phyloP scores from a whole-genome alignment of 2,888 invertebrate genomes.

The Bombylius discolor region DNA sequence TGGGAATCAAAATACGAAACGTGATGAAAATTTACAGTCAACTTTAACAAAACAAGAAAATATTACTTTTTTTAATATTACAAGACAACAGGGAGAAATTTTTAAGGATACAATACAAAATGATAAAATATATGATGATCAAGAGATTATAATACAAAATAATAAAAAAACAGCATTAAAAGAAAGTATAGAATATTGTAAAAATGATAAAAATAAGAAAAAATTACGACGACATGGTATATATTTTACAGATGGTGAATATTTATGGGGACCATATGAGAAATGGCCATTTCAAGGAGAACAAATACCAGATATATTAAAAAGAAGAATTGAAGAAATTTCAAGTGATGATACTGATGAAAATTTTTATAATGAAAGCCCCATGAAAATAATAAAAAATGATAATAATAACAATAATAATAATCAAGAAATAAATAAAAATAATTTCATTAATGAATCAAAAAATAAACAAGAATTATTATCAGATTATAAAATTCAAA shows the following conservation, averaged over 20 bases:
- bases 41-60: conserved; percentile 1
- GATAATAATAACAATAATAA: no score
- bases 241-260: conserved; percentile 22
- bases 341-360: neutral
- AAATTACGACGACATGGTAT: conserved; percentile 17
- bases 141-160: no score
- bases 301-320: neutral
- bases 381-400: no score
- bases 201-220: conserved; percentile 5
- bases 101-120: conserved; percentile 8
- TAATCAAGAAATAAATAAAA: no score
- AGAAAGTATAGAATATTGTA: no score
- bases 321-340: no score
- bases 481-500: no score
- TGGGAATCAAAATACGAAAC: conserved; percentile 5
- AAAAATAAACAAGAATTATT: no score
- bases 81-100: conserved; percentile 10
- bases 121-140: no score
- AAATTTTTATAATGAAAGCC: no score
- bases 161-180: no score
- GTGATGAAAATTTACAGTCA: conserved; percentile 6
- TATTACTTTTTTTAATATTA: conserved; percentile 2
- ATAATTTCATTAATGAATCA: no score
- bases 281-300: neutral
- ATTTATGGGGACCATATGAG: conserved; percentile 8